phyloP scores from a whole-genome alignment of 2,888 invertebrate genomes.

The Tenthredo scrophulariae region DNA sequence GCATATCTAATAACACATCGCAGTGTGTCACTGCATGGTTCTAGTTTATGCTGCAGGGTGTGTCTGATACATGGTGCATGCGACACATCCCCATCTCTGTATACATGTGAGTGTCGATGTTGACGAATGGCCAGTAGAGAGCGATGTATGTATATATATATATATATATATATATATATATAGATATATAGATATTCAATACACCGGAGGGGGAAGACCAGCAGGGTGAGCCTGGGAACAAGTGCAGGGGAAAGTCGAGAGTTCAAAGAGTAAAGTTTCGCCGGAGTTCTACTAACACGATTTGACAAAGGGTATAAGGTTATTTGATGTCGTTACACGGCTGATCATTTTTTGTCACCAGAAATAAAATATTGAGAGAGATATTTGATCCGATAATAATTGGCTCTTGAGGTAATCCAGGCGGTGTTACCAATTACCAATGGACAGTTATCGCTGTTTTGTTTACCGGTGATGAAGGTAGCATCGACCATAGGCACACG shows the following conservation, averaged over 20 bases:
- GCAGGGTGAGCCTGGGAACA: constrained; percentile 44
- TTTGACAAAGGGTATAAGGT: not conserved
- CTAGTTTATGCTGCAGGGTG: not conserved
- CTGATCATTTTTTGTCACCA: constrained; percentile 15
- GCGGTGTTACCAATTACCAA: not conserved
- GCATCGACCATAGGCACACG: not conserved
- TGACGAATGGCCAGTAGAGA: constrained; percentile 10
- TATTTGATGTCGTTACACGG: not conserved
- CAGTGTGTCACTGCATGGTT: not conserved
- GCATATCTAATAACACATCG: constrained; percentile 68
- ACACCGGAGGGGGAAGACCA: not conserved
- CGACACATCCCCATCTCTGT: not conserved
- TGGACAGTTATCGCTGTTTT: not conserved
- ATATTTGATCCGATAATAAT: constrained; percentile 13
- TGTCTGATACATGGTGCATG: not conserved
- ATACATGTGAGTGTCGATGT: constrained; percentile 31
- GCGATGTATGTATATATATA: not conserved
- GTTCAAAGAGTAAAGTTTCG: constrained; percentile 38
- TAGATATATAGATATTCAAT: not conserved
- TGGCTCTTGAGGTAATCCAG: not conserved
- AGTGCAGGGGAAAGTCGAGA: constrained; percentile 33
- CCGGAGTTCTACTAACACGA: constrained; percentile 21
- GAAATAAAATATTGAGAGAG: not conserved
- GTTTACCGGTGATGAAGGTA: not conserved
- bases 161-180: no score